phyloP scores from a whole-genome alignment of 2,797 vertebrate genomes.

The Phaenicophaeus curvirostris region DNA sequence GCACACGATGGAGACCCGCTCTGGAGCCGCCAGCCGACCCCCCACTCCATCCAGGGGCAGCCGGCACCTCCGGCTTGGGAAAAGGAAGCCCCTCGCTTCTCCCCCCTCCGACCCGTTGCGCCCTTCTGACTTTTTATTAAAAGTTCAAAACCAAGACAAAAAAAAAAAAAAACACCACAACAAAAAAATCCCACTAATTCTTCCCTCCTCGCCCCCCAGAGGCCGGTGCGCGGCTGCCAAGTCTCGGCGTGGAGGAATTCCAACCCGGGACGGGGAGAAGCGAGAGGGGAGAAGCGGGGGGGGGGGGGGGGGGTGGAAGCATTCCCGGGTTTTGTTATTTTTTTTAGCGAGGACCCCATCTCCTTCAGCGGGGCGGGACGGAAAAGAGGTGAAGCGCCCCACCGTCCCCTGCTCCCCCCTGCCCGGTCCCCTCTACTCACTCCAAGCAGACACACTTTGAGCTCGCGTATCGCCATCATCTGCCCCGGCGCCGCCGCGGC shows the following conservation, averaged over 20 bases:
- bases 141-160: neutral
- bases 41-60: neutral
- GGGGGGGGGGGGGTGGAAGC: neutral
- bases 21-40: neutral
- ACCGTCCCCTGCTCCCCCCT: no score
- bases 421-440: constrained; percentile 80
- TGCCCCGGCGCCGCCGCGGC: constrained; percentile 43
- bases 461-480: constrained; percentile 94
- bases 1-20: no score
- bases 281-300: rapidly evolving
- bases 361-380: neutral
- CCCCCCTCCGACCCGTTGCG: neutral
- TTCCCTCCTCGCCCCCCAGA: no score
- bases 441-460: constrained; percentile 97
- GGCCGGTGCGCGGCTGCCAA: neutral
- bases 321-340: neutral
- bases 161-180: neutral
- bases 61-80: neutral
- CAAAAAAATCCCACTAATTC: neutral
- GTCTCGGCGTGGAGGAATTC: neutral
- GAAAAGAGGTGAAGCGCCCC: neutral
- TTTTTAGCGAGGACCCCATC: neutral
- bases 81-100: neutral
- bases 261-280: neutral
- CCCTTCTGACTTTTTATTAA: neutral